A percentile compares a stretch with the other conserved stretches of the same genome.
Conservation (phyloP, 2,888 invertebrate species). For the Drosophila aldrichi region DNA sequence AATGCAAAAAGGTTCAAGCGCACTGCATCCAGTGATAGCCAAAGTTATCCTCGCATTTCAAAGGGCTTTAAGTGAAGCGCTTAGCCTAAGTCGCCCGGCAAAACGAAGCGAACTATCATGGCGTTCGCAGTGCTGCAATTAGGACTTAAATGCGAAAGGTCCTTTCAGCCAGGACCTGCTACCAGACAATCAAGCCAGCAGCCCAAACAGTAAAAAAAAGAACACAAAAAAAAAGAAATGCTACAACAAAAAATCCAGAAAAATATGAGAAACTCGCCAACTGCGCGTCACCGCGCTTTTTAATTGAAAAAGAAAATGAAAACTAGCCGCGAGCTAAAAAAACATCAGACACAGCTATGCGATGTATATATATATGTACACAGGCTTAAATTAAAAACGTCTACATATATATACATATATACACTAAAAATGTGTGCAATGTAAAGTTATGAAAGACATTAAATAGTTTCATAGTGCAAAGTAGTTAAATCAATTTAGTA, state of each 20-base stretch:
- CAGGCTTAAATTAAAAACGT: constrained; percentile 4
- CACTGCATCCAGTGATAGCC: constrained; percentile 23
- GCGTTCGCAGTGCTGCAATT: constrained; percentile 63
- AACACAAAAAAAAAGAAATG: constrained; percentile 28
- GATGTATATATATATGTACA: background rate
- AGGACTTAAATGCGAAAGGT: constrained; percentile 69
- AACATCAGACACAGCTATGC: constrained; percentile 27
- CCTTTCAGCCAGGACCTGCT: constrained; percentile 38
- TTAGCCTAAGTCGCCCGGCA: constrained; percentile 62
- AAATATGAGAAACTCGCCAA: constrained; percentile 71
- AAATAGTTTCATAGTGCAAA: background rate
- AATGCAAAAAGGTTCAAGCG: constrained; percentile 17
- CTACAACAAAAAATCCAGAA: constrained; percentile 22
- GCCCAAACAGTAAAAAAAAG: constrained; percentile 31
- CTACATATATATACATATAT: background rate
- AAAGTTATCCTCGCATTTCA: constrained; percentile 41
- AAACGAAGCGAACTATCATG: constrained; percentile 65
- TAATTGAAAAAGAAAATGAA: constrained; percentile 77
- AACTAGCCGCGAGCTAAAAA: constrained; percentile 62
- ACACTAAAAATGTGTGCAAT: background rate
- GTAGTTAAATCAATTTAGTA: background rate
- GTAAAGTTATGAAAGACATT: background rate
- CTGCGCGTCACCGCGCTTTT: constrained; percentile 59
- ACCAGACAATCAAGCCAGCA: constrained; percentile 54
- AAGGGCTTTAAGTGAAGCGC: constrained; percentile 64